A percentile compares a stretch with the other conserved stretches of the same genome.
Evolutionary conservation across 2,113 vertebrate genomes (phyloP).

Genomic region (Tragelaphus buxtoni): DNA sequence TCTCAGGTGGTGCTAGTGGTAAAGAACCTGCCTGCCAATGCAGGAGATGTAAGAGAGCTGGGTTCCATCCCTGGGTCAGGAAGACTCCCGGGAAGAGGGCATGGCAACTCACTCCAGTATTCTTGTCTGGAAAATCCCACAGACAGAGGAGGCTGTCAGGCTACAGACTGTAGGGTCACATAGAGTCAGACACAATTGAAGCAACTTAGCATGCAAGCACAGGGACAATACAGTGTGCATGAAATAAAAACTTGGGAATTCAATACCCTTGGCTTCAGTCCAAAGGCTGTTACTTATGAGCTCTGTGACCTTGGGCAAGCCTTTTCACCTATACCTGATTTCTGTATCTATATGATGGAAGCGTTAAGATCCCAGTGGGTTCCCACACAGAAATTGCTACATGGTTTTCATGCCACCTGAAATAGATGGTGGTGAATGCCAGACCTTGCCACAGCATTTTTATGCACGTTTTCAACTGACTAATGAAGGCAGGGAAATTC

Average conservation of each 20-base stretch:
- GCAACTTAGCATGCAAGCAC: background rate
- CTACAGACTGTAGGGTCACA: background rate
- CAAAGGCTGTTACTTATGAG: background rate
- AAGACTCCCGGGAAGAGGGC: background rate
- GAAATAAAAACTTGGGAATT: background rate
- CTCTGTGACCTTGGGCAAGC: background rate
- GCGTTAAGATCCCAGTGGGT: background rate
- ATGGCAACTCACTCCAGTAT: background rate
- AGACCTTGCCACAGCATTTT: background rate
- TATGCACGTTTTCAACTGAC: background rate
- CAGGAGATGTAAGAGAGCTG: background rate
- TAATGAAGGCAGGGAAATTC: background rate
- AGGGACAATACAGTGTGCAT: background rate
- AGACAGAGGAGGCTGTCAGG: background rate
- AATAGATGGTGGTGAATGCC: background rate
- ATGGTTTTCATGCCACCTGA: background rate
- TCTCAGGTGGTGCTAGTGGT: background rate
- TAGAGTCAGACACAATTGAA: background rate
- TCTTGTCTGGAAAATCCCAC: background rate
- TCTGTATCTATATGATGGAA: background rate
- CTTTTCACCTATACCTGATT: background rate
- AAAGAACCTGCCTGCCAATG: background rate
- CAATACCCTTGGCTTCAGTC: background rate
- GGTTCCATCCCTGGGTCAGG: background rate
- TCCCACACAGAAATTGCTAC: background rate